Evolutionary conservation across 2,797 vertebrate species (phyloP).

Genomic region (Manis crassicaudata): DNA sequence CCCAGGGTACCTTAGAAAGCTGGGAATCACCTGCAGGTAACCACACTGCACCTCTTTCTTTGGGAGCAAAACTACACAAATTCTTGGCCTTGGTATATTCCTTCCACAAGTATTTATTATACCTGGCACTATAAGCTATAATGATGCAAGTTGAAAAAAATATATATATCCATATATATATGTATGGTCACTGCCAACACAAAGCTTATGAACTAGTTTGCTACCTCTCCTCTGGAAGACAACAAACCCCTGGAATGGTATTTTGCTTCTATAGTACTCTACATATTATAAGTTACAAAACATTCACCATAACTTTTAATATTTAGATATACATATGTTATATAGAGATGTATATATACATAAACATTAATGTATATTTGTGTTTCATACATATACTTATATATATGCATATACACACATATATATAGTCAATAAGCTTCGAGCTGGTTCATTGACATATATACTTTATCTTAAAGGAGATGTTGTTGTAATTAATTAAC

Average conservation of each 20-base stretch:
- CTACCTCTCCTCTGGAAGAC: neutral
- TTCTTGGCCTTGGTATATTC: slow-evolving; percentile 49
- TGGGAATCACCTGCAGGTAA: neutral
- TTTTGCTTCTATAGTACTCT: neutral
- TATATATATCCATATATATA: neutral
- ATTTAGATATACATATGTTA: neutral
- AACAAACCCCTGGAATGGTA: neutral
- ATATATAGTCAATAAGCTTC: neutral
- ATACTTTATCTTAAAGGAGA: slow-evolving; percentile 27
- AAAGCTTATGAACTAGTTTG: neutral
- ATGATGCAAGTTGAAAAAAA: neutral
- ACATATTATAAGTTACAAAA: slow-evolving; percentile 8
- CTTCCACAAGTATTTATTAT: slow-evolving; percentile 62
- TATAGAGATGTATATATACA: no score
- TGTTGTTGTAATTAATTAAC: neutral
- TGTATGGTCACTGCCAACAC: neutral
- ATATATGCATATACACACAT: neutral
- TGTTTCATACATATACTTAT: neutral
- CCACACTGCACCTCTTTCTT: neutral
- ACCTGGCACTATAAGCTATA: neutral
- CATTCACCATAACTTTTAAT: neutral
- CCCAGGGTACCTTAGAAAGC: neutral
- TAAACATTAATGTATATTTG: neutral
- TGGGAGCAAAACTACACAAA: neutral
- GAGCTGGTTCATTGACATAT: neutral